phyloP scores from a whole-genome alignment of 2,888 invertebrate species.

The Pyralis farinalis region DNA sequence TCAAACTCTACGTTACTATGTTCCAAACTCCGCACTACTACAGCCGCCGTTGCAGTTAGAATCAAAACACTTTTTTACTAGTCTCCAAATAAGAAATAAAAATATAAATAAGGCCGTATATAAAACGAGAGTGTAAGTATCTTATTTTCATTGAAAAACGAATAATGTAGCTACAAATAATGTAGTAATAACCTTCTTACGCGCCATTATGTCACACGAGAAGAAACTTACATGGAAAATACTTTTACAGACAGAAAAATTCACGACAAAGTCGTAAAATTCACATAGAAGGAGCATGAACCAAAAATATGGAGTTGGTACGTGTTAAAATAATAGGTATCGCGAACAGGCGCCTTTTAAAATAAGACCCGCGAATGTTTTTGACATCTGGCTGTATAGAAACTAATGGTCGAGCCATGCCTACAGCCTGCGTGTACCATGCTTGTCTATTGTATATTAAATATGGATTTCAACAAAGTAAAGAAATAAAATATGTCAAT shows the following conservation, averaged over 20 bases:
- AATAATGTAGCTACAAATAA: background rate
- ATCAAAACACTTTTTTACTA: too few species aligned
- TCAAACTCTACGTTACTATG: too few species aligned
- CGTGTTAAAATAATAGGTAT: conserved; percentile 62
- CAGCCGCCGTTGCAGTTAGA: too few species aligned
- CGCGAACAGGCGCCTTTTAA: conserved; percentile 41
- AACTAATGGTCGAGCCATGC: conserved; percentile 54
- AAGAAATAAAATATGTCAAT: too few species aligned
- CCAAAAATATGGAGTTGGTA: conserved; percentile 44
- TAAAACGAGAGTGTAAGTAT: too few species aligned
- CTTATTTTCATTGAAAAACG: background rate
- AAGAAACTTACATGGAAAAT: background rate
- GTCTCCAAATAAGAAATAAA: too few species aligned
- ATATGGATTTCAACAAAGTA: too few species aligned
- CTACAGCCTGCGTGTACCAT: conserved; percentile 17
- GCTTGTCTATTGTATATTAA: too few species aligned
- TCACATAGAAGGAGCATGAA: conserved; percentile 33
- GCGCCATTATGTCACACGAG: background rate
- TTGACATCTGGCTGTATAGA: conserved; percentile 53
- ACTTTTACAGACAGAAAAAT: conserved; percentile 17
- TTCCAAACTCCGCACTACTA: too few species aligned
- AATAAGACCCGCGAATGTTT: conserved; percentile 49
- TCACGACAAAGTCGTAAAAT: conserved; percentile 37
- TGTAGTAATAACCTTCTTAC: background rate
- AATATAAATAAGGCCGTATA: too few species aligned